A percentile compares a stretch with the other conserved stretches of the same genome.
These are phyloP conservation scores for Tokudaia muenninki DNA, from an alignment of 2,797 vertebrate genomes.

Conservation along the genomic window DNA sequence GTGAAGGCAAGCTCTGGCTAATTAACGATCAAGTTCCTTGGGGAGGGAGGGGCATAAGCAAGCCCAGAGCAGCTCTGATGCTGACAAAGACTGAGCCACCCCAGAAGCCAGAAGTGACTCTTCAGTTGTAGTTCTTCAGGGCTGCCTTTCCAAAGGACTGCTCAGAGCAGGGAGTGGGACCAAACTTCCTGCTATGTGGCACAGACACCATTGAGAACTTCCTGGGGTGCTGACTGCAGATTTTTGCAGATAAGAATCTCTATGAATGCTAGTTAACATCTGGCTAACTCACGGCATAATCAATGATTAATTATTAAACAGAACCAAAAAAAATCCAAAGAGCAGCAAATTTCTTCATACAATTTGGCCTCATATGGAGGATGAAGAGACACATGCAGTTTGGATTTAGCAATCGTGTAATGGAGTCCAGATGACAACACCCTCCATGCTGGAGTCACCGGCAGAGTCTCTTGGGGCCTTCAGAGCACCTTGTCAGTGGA, in stretches of 20 bases:
- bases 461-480: not conserved
- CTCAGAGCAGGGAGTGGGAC: not conserved
- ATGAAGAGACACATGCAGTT: not conserved
- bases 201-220: not conserved
- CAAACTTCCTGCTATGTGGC: not conserved
- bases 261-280: slow-evolving; percentile 39
- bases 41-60: not conserved
- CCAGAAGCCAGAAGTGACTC: not conserved
- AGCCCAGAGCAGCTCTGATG: not conserved
- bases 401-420: not conserved
- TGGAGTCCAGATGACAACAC: not conserved
- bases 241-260: slow-evolving; percentile 51
- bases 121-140: not conserved
- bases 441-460: not conserved
- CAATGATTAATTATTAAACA: not conserved
- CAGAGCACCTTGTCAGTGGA: not conserved
- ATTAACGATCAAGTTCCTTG: not conserved
- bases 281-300: slow-evolving; percentile 62
- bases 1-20: not conserved
- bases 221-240: slow-evolving; percentile 20
- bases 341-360: slow-evolving; percentile 26
- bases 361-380: not conserved
- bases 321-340: slow-evolving; percentile 45
- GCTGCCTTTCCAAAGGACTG: not conserved
- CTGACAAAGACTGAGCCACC: slow-evolving; percentile 16